These are phyloP conservation scores for Dione vanillae DNA, from an alignment of 2,888 invertebrate genomes.

Conservation along the genomic window DNA sequence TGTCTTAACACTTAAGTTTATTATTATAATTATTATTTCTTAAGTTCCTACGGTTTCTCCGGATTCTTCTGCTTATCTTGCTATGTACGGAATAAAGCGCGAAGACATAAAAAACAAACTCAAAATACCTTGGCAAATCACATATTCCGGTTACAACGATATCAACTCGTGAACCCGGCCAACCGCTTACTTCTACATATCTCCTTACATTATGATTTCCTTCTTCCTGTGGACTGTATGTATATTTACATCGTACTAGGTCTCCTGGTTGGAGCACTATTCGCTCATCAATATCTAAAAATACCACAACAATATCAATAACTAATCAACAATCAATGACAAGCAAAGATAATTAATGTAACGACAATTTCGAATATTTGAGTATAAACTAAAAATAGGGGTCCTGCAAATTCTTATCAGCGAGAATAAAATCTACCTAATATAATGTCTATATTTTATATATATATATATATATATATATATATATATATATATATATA, in stretches of 20 bases:
- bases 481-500: too few species aligned
- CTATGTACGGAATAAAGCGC: too few species aligned
- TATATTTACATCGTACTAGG: slow-evolving; percentile 74
- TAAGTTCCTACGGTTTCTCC: too few species aligned
- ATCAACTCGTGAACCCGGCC: slow-evolving; percentile 73
- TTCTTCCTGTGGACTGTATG: slow-evolving; percentile 71
- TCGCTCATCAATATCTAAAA: slow-evolving; percentile 59
- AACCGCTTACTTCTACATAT: slow-evolving; percentile 75
- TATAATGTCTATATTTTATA: neutral
- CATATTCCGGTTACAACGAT: slow-evolving; percentile 70
- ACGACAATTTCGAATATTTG: too few species aligned
- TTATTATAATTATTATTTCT: too few species aligned
- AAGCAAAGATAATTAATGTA: too few species aligned
- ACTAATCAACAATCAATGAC: neutral
- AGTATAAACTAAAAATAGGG: too few species aligned
- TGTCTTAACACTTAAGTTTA: too few species aligned
- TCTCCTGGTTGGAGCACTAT: slow-evolving; percentile 72
- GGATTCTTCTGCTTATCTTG: too few species aligned
- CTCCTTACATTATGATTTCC: slow-evolving; percentile 71
- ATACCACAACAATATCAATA: neutral
- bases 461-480: neutral
- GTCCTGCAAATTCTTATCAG: too few species aligned
- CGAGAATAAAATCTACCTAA: too few species aligned
- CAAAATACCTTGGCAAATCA: slow-evolving; percentile 72
- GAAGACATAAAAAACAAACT: neutral